Conservation (phyloP, 2,888 invertebrate species). For the Phengaris alcon region DNA sequence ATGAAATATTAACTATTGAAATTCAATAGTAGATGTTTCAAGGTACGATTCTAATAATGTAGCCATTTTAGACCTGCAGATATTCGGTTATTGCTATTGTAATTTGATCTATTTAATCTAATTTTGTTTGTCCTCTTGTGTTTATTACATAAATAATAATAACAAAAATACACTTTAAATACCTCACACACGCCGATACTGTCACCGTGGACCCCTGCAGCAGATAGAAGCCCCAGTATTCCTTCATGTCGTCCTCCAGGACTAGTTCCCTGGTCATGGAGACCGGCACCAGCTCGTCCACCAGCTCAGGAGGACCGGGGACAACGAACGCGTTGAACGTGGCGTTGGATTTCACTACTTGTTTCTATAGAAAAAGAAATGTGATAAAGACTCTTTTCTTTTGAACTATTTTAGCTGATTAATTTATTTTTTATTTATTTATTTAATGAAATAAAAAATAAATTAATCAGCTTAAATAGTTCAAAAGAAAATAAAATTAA, state of each 20-base stretch:
- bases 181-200: constrained; percentile 88
- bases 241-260: constrained; percentile 88
- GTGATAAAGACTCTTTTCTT: not conserved
- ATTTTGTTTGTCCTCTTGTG: too few species aligned
- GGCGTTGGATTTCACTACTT: constrained; percentile 83
- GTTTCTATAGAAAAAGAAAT: constrained; percentile 69
- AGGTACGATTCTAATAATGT: too few species aligned
- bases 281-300: constrained; percentile 79
- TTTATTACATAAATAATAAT: too few species aligned
- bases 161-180: constrained; percentile 31
- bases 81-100: too few species aligned
- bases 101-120: too few species aligned
- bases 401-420: not conserved
- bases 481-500: not conserved
- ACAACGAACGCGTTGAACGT: constrained; percentile 88
- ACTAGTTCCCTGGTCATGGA: constrained; percentile 84
- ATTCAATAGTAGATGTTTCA: too few species aligned
- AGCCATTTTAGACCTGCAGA: too few species aligned
- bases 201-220: constrained; percentile 86
- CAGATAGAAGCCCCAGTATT: constrained; percentile 91
- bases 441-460: too few species aligned
- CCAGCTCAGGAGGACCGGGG: constrained; percentile 79
- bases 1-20: too few species aligned
- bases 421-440: too few species aligned
- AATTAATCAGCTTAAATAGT: not conserved